Base-by-base conservation (phyloP, 2,113 vertebrate species). In the Xiphophorus maculatus region DNA sequence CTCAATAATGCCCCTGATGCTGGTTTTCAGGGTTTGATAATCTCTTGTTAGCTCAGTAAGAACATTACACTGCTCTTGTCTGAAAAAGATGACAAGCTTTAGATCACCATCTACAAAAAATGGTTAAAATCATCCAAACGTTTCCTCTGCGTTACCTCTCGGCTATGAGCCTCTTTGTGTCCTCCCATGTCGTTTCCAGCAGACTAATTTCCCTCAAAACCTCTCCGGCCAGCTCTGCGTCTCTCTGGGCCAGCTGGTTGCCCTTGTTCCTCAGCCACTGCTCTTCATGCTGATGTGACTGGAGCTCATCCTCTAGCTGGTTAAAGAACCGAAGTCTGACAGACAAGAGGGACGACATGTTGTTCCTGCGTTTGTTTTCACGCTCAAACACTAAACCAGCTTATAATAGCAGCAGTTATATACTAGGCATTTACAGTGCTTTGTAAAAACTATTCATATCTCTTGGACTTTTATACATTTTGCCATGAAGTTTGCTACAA, bases 181-280 rank as follows among this genome's bases (percentile, higher is more conserved):
- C 97, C 28, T 96, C 93, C 97, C 97, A 98, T 25, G 95, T 95
- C 48, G 91, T 95, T 61, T 96, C 92, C 78, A 99, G 90, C 40
- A 91, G 51, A 70, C 93, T 93, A 74, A 98, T 94, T 72, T 97
- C 96, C 71, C 91, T 94, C 63, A 96, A 93, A 0, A 95, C 94
- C 81, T 97, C 96, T 54, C 93, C 91, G 3, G 95, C 96, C 67
- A 95, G 84, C 54, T 95, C 92, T 28, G 93, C 87, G 73, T 99
- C 97, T 92, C 95, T 97, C 84, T 96, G 95, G 32, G 95, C 95
- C 79, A 99, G 95, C 91, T 97, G 97, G 63, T 96, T 96, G 32
- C 96, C 96, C 91, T 97, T 98, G 79, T 97, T 96, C 92, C 93
- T 96, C 35, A 99, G 86, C 98, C 97, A 98, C 79, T 96, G 95